These are phyloP conservation scores for Aurelia sp. DNA, from an alignment of 30 jellyfish, hydroid and myxozoan species.

Conservation along the genomic window DNA sequence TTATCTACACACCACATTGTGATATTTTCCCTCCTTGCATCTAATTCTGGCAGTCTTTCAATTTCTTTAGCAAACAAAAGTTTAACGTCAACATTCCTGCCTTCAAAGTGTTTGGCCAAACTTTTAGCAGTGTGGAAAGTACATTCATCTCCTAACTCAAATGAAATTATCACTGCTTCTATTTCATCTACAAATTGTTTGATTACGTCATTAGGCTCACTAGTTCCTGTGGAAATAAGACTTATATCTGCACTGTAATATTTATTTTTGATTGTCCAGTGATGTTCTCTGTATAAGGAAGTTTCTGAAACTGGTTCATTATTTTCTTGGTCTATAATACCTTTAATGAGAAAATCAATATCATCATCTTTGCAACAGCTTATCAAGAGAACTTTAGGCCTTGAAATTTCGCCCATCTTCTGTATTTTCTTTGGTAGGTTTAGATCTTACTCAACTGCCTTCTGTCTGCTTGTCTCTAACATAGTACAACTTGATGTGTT, in stretches of 20 bases:
- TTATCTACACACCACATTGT: slow-evolving; percentile 53
- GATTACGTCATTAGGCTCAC: background rate
- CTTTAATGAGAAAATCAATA: slow-evolving; percentile 7
- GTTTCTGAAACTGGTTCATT: background rate
- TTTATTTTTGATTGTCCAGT: slow-evolving; percentile 39
- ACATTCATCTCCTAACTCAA: slow-evolving; percentile 31
- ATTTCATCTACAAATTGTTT: background rate
- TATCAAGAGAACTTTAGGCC: slow-evolving; percentile 27
- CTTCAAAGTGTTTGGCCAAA: slow-evolving; percentile 31
- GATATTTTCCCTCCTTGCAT: slow-evolving; percentile 1
- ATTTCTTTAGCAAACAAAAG: slow-evolving; percentile 23
- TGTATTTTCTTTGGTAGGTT: background rate
- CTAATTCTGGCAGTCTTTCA: slow-evolving; percentile 1
- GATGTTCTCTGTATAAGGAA: background rate
- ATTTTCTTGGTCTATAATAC: background rate
- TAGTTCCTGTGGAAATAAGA: background rate
- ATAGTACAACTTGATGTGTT: too few relatives aligned
- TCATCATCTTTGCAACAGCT: background rate
- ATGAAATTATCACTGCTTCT: slow-evolving; percentile 39
- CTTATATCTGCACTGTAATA: slow-evolving; percentile 56
- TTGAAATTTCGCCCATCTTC: background rate
- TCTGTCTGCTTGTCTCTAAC: too few relatives aligned
- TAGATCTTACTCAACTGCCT: background rate
- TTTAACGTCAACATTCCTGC: slow-evolving; percentile 34
- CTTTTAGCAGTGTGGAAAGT: background rate